Evolutionary conservation across 2,797 vertebrate species (phyloP).

Genomic region (Gymnodraco acuticeps): DNA sequence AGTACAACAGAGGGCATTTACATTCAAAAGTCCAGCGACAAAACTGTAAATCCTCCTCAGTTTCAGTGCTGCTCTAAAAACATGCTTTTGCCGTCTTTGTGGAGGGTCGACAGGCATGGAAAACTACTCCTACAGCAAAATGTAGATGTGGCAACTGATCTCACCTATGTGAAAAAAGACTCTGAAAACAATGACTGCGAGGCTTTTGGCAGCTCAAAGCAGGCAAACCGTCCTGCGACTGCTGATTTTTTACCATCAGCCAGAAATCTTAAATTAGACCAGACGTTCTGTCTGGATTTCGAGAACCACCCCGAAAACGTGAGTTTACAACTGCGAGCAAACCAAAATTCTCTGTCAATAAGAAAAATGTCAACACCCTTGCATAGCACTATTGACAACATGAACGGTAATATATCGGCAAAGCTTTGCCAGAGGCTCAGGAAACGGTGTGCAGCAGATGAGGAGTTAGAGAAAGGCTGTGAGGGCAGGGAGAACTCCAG

Average conservation of each 20-base stretch:
- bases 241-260: constrained; percentile 83
- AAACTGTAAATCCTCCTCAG: constrained; percentile 82
- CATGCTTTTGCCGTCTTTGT: constrained; percentile 82
- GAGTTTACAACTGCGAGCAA: constrained; percentile 83
- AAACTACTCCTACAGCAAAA: constrained; percentile 87
- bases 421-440: constrained; percentile 87
- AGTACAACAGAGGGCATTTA: constrained; percentile 83
- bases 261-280: constrained; percentile 84
- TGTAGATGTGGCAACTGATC: constrained; percentile 85
- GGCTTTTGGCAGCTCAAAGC: constrained; percentile 85
- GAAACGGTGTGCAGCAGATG: constrained; percentile 85
- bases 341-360: constrained; percentile 72
- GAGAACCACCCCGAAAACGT: constrained; percentile 76
- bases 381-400: constrained; percentile 89
- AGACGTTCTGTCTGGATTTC: constrained; percentile 83
- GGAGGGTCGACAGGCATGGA: constrained; percentile 87
- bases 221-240: constrained; percentile 83
- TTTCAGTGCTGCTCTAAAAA: constrained; percentile 84
- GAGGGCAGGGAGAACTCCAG: constrained; percentile 87
- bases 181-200: constrained; percentile 84
- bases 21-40: constrained; percentile 83
- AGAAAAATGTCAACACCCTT: constrained; percentile 84
- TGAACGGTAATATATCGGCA: constrained; percentile 88
- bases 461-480: constrained; percentile 86
- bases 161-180: constrained; percentile 85